These are phyloP conservation scores for Microcebus tavaratra DNA, from an alignment of 2,113 vertebrate species.

Conservation along the genomic window DNA sequence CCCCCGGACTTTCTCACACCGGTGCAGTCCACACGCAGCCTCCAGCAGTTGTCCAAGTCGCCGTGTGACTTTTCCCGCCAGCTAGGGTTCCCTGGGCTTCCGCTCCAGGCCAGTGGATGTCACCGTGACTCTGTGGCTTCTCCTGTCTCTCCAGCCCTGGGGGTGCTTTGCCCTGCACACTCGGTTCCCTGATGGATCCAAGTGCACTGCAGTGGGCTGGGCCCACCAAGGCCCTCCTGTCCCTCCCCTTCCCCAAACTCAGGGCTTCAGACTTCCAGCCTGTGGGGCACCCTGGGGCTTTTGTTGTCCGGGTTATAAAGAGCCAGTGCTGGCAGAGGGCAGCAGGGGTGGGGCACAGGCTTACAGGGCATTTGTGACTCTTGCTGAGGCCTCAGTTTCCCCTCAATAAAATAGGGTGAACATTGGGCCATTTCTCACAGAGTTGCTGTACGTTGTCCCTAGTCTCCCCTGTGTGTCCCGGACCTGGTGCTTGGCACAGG, in stretches of 20 bases:
- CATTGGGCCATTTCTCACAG: background rate
- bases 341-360: too few relatives aligned
- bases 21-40: background rate
- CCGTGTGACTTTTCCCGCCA: background rate
- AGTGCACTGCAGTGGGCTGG: too few relatives aligned
- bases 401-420: background rate
- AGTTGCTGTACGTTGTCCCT: background rate
- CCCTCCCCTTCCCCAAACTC: too few relatives aligned
- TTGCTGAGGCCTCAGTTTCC: background rate
- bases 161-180: background rate
- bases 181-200: background rate
- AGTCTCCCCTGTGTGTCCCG: rapidly evolving
- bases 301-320: background rate
- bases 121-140: background rate
- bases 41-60: background rate
- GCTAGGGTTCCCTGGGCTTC: background rate
- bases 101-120: too few relatives aligned
- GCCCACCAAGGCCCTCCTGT: too few relatives aligned
- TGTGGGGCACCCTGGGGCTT: background rate
- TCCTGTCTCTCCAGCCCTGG: background rate
- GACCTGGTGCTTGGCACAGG: background rate
- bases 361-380: background rate
- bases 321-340: background rate
- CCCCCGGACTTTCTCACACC: too few relatives aligned
- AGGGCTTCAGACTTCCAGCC: too few relatives aligned